Percentiles rank a stretch among this genome's conserved stretches.
Conservation (phyloP, 2,797 vertebrate genomes). For the Pterois miles region DNA sequence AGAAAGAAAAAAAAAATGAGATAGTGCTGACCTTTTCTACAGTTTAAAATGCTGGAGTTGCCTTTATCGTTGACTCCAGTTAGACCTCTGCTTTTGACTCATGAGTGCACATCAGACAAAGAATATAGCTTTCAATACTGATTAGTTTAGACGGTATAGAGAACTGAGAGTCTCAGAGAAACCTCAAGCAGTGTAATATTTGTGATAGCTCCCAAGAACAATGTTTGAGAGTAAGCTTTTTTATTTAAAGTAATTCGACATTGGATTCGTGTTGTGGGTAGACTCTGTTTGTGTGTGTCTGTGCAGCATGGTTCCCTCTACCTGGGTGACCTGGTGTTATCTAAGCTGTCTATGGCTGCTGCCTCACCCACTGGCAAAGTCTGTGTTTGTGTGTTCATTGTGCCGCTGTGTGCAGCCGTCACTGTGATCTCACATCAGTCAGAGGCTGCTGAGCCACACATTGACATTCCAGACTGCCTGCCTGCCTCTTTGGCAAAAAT, state of each 20-base stretch:
- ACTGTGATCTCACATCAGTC: conserved; percentile 80
- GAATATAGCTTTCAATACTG: not conserved
- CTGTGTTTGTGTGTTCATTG: conserved; percentile 39
- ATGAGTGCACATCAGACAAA: conserved; percentile 26
- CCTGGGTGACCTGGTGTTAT: conserved; percentile 68
- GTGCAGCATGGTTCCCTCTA: conserved; percentile 25
- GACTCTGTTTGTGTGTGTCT: conserved; percentile 23
- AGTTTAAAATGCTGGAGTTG: conserved; percentile 63
- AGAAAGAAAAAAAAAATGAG: conserved; percentile 36
- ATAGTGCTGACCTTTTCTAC: conserved; percentile 49
- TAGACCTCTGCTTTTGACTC: conserved; percentile 10
- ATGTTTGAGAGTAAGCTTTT: not conserved
- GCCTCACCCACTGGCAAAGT: conserved; percentile 49
- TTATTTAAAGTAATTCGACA: not conserved
- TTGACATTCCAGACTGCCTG: conserved; percentile 78
- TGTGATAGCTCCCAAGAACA: not conserved
- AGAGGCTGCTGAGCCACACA: conserved; percentile 73
- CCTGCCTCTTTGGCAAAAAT: conserved; percentile 77
- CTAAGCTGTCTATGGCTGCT: conserved; percentile 55
- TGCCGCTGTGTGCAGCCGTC: conserved; percentile 66
- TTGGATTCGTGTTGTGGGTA: not conserved
- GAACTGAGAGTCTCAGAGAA: not conserved
- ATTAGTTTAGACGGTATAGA: not conserved
- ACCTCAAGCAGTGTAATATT: not conserved
- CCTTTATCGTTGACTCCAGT: conserved; percentile 52